Evolutionary conservation across 92 coral and sea anemone species (phyloP), one percentile per base, ranked within the genome.

Genomic region (Palythoa grandis): DNA sequence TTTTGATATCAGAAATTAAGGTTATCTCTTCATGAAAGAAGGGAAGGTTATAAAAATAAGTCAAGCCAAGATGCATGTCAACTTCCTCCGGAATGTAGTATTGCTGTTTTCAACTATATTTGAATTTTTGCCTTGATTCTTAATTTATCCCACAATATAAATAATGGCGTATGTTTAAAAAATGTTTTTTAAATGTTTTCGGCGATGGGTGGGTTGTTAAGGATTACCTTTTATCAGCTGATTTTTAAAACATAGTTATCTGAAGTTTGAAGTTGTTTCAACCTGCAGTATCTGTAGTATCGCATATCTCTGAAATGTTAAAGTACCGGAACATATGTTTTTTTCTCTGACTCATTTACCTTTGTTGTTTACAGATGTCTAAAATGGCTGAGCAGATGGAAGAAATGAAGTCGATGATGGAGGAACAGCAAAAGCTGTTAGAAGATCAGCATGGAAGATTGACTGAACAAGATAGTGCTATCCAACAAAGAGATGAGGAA

Each of bases 401-500:
- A 65, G 98, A 94, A 38, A 94, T 94, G 98, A 94, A 91, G 52
- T 85, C 79, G 38, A 94, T 94, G 98, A 92, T 94, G 90, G 98
- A 94, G 24, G 98, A 94, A 70, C 98, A 94, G 50, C 98, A 94
- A 82, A 90, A 92, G 76, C 85, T 94, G 77, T 83, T 94, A 23
- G 98, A 94, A 88, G 98, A 92, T 78, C 98, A 94, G 56, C 94
- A 94, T 74, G 91, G 87, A 38, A 94, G 88, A 65, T 91, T 94
- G 25, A 80, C 91, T 23, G 95, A 90, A 61, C 98, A 94, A 74
- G 95, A 94, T 61, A 74, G 89, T 11, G 69, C 88, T 29, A 91
- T 94, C 74, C 80, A 90, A 9, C 90, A 90, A 23, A 91, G 85
- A 75, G 98, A 91, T 66, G 88, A 76, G 7, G 90, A 87, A 25